Evolutionary conservation across 2,888 invertebrate genomes (phyloP).

Genomic region (Drosophila seclusa): DNA sequence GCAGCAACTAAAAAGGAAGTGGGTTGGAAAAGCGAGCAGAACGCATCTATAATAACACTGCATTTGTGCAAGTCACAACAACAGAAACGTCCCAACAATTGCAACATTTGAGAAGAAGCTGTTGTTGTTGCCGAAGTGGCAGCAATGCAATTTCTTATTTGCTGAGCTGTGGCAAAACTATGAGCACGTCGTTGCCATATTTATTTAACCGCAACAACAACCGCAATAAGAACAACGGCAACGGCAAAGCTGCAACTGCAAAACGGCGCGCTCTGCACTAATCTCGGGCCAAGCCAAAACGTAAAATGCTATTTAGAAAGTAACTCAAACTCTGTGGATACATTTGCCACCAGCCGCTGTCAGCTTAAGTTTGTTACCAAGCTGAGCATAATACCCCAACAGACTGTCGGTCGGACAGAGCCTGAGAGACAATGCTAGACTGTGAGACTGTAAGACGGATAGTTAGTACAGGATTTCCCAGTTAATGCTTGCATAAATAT

Average conservation of each 20-base stretch:
- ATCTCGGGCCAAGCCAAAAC: constrained; percentile 52
- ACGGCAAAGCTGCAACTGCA: constrained; percentile 35
- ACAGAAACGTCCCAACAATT: constrained; percentile 14
- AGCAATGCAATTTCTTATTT: constrained; percentile 59
- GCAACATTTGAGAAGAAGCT: constrained; percentile 16
- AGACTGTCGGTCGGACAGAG: constrained; percentile 17
- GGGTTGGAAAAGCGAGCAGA: constrained; percentile 58
- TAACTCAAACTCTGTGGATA: constrained; percentile 65
- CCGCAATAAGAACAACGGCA: constrained; percentile 77
- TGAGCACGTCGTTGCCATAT: constrained; percentile 71
- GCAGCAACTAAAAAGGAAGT: constrained; percentile 59
- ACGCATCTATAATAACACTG: constrained; percentile 66
- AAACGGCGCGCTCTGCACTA: constrained; percentile 53
- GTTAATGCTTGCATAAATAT: constrained; percentile 76
- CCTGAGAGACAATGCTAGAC: neutral
- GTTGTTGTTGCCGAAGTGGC: constrained; percentile 17
- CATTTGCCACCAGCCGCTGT: constrained; percentile 49
- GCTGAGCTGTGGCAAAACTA: constrained; percentile 55
- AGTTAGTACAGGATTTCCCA: constrained; percentile 46
- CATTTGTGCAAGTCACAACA: constrained; percentile 56
- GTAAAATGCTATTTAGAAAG: constrained; percentile 73
- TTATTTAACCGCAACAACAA: constrained; percentile 78
- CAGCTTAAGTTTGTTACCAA: constrained; percentile 71
- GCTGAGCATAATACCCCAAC: constrained; percentile 36
- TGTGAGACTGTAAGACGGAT: constrained; percentile 2